A percentile compares a stretch with the other conserved stretches of the same genome.
These are phyloP conservation scores for Catharus bicknelli DNA, from an alignment of 2,113 vertebrate species.

Conservation along the genomic window DNA sequence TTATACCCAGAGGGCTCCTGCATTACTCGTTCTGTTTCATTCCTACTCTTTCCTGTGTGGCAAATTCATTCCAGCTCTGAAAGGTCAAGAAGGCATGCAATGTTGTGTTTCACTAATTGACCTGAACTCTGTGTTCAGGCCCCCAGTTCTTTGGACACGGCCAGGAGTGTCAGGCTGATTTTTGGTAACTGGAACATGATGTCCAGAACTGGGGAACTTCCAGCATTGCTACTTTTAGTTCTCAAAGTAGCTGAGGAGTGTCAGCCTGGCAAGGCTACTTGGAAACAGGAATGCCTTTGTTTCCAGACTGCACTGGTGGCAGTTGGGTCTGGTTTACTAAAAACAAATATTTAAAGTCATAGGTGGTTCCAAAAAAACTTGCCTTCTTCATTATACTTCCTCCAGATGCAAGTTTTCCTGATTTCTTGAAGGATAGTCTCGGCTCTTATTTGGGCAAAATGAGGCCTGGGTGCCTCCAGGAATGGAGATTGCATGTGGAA, in stretches of 20 bases:
- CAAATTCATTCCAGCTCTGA: constrained; percentile 40
- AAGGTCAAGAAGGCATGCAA: constrained; percentile 26
- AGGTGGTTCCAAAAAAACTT: background rate
- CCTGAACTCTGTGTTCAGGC: background rate
- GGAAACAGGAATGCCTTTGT: background rate
- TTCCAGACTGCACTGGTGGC: background rate
- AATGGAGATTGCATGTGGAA: background rate
- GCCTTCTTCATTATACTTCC: background rate
- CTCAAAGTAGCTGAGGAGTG: background rate
- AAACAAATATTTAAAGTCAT: background rate
- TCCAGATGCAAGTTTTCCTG: background rate
- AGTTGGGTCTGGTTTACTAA: background rate
- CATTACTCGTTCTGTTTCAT: constrained; percentile 44
- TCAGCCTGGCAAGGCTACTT: background rate
- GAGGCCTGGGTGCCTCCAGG: background rate
- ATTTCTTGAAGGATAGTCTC: background rate
- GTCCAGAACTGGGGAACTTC: background rate
- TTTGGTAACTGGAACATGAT: constrained; percentile 3
- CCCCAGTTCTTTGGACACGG: background rate
- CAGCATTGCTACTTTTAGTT: background rate
- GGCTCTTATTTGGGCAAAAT: fast-evolving
- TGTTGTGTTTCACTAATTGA: constrained; percentile 13
- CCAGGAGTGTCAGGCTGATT: background rate
- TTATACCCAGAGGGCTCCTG: constrained; percentile 6
- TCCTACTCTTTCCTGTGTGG: constrained; percentile 25